phyloP scores from a whole-genome alignment of 1,140 invertebrate species.

The Euwallacea similis region DNA sequence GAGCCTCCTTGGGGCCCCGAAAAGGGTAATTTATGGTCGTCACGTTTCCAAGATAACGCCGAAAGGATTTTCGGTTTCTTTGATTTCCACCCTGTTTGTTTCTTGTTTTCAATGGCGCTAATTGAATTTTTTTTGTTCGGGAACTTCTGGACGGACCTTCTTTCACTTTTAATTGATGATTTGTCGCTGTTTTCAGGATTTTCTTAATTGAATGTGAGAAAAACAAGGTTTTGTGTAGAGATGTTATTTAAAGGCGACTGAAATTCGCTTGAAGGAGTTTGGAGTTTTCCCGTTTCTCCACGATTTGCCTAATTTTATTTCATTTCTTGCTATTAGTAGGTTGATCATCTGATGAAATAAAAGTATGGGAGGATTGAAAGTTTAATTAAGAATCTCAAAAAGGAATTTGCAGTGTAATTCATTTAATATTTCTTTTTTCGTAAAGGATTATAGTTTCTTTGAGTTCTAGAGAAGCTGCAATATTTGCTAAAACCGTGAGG shows the following conservation, averaged over 20 bases:
- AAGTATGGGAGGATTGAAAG: too few relatives aligned
- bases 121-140: slow-evolving; percentile 38
- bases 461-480: too few relatives aligned
- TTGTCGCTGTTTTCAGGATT: slow-evolving; percentile 34
- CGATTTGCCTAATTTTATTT: too few relatives aligned
- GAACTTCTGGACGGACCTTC: slow-evolving; percentile 26
- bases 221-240: slow-evolving; percentile 13
- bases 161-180: slow-evolving; percentile 35
- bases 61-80: slow-evolving; percentile 41
- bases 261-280: neutral
- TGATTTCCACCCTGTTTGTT: slow-evolving; percentile 40
- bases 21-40: slow-evolving; percentile 40
- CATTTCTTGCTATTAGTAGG: too few relatives aligned
- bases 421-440: too few relatives aligned
- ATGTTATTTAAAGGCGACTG: slow-evolving; percentile 12
- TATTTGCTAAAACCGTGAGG: too few relatives aligned
- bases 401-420: too few relatives aligned
- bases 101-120: slow-evolving; percentile 38
- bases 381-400: too few relatives aligned
- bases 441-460: too few relatives aligned
- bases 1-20: slow-evolving; percentile 9
- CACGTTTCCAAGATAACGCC: slow-evolving; percentile 38
- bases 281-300: too few relatives aligned
- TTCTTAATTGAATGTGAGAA: slow-evolving; percentile 24
- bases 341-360: too few relatives aligned